phyloP scores from a whole-genome alignment of 2,888 invertebrate genomes.

The Leptinotarsa haldemani region DNA sequence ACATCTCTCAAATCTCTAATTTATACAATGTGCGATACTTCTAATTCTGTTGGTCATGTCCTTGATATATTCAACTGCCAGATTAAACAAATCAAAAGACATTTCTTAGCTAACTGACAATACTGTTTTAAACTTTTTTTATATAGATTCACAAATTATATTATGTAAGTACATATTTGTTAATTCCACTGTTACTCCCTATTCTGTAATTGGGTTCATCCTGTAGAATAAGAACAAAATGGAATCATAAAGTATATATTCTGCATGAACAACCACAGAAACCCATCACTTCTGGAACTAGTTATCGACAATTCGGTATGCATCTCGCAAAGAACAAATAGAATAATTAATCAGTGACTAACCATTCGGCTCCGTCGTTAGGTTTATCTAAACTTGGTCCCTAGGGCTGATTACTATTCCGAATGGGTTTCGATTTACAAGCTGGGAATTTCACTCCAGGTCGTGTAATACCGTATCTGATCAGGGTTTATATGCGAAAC shows the following conservation, averaged over 20 bases:
- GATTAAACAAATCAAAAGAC: too few relatives aligned
- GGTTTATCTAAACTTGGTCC: constrained; percentile 3
- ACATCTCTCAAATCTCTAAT: too few relatives aligned
- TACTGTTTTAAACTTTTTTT: too few relatives aligned
- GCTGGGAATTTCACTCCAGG: constrained; percentile 13
- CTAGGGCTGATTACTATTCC: constrained; percentile 10
- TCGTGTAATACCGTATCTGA: constrained; percentile 2
- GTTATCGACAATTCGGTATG: constrained; percentile 3
- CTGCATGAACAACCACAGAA: background rate
- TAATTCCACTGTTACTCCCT: too few relatives aligned
- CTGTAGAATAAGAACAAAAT: too few relatives aligned
- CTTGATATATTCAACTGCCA: too few relatives aligned
- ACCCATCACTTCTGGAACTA: background rate
- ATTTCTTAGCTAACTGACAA: too few relatives aligned
- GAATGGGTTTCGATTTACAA: constrained; percentile 17
- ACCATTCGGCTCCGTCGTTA: background rate
- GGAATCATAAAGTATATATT: background rate
- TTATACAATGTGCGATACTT: too few relatives aligned
- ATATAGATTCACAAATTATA: too few relatives aligned
- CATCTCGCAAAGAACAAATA: constrained; percentile 21
- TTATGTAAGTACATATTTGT: too few relatives aligned
- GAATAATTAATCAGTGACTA: constrained; percentile 18
- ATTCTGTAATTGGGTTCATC: too few relatives aligned
- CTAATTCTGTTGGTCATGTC: too few relatives aligned
- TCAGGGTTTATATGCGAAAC: background rate